Base-by-base conservation (phyloP, 2,113 vertebrate genomes). In the Balaenoptera acutorostrata region DNA sequence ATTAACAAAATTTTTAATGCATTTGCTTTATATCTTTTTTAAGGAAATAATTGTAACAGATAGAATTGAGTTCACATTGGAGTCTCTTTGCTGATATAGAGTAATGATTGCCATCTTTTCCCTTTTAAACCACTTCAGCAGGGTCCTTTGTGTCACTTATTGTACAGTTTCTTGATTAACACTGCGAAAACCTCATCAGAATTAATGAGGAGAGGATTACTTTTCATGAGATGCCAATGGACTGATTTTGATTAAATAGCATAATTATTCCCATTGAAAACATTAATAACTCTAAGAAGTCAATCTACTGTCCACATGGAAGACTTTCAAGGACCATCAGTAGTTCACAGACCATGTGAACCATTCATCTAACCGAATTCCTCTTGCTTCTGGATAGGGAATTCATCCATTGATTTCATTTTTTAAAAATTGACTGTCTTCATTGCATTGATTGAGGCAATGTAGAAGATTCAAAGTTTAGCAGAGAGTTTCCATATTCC, bases 181-280 rank as follows among this genome's bases (percentile, higher is more conserved):
- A 88, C 20, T 74, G 49, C 20, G 96, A 86, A 93, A 96, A 59
- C 63, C 63, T 95, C 84, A 92, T 90, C 44, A 90, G 71, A 97
- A 94, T 94, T 96, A 90, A 88, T 96, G 46, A 93, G 68, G 80
- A 96, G 68, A 97, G 69, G 71, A 77, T 96, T 93, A 36, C 87
- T 95, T 97, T 96, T 96, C 69, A 57, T 74, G 69, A 88, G 84
- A 96, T 97, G 57, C 90, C 77, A 96, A 1, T 85, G 61, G 78
- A 94, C 80, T 88, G 64, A 66, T 90, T 97, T 94, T 95, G 36
- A 97, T 93, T 90, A 90, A 96, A 63, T 94, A 82, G 44, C 29
- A 61, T 96, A 95, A 90, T 96, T 96, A 81, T 93, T 92, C 69
- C 57, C 81, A 59, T 96, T 95, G 77, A 95, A 96, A 96, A 90